phyloP scores from a whole-genome alignment of 2,113 vertebrate genomes.

The human region DNA sequence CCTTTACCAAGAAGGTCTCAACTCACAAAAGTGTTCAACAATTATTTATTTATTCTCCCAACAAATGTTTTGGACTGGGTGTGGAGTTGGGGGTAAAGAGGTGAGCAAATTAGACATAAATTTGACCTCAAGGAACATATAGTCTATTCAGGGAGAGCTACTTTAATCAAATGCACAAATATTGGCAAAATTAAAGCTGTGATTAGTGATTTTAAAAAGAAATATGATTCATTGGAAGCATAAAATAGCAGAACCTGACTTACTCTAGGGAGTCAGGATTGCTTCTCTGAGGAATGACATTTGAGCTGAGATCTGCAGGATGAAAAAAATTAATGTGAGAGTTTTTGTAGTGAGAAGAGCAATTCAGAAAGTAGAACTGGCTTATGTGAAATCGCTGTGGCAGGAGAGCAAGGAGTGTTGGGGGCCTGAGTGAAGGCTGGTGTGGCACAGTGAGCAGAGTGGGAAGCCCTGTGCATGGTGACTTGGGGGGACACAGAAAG shows the following conservation, averaged over 20 bases:
- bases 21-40: not conserved
- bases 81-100: not conserved
- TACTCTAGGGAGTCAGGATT: not conserved
- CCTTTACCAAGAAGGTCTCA: not conserved
- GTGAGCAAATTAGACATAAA: not conserved
- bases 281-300: not conserved
- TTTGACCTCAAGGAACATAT: not conserved
- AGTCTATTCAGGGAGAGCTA: not conserved
- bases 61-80: not conserved
- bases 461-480: not conserved
- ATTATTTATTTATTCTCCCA: not conserved
- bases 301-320: not conserved
- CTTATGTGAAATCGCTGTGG: too few relatives aligned
- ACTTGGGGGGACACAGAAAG: not conserved
- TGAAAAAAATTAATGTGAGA: not conserved
- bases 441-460: not conserved
- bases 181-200: not conserved
- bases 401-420: not conserved
- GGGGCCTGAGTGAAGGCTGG: not conserved
- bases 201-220: not conserved
- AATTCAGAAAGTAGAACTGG: not conserved
- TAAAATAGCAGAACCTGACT: not conserved
- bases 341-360: not conserved
- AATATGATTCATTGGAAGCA: not conserved
- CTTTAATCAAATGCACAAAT: not conserved